Percentiles rank a stretch among this genome's conserved stretches.
Conservation (phyloP, 1,140 invertebrate genomes). For the Agraylea sexmaculata region DNA sequence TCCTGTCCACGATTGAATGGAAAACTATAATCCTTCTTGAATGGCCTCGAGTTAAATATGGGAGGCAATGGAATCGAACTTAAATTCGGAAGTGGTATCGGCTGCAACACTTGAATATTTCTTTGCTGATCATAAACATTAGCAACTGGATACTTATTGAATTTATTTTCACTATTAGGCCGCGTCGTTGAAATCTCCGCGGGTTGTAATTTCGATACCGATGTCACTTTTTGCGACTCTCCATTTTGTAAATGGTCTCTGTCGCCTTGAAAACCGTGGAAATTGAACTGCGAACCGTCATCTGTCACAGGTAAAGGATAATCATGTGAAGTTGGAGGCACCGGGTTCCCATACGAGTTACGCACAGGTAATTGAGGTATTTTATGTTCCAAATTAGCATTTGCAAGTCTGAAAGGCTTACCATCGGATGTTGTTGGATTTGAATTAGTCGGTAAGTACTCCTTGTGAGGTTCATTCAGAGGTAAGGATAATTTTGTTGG, state of each 20-base stretch:
- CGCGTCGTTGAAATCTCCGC: not conserved
- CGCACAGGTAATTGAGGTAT: not conserved
- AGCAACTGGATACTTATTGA: not conserved
- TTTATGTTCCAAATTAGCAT: not conserved
- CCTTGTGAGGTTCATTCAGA: conserved; percentile 7
- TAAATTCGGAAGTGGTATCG: conserved; percentile 40
- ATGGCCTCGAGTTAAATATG: conserved; percentile 42
- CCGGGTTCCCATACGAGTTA: not conserved
- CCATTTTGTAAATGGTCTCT: too few species aligned
- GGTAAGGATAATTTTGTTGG: conserved; percentile 14
- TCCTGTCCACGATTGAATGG: too few species aligned
- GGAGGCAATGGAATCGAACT: conserved; percentile 40
- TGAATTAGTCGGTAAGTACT: conserved; percentile 19
- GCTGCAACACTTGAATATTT: conserved; percentile 34
- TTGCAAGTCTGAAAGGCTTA: not conserved
- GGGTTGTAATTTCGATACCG: not conserved
- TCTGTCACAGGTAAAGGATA: not conserved
- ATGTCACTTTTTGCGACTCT: too few species aligned
- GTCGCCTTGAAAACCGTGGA: not conserved
- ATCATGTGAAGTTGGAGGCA: not conserved
- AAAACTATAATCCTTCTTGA: conserved; percentile 26
- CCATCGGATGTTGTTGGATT: not conserved
- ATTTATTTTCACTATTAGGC: not conserved
- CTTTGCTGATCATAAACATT: too few species aligned
- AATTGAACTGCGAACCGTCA: too few species aligned